Evolutionary conservation across 2,797 vertebrate species (phyloP), one percentile per base, ranked within the genome.

Genomic region (Tauraco hartlaubi): DNA sequence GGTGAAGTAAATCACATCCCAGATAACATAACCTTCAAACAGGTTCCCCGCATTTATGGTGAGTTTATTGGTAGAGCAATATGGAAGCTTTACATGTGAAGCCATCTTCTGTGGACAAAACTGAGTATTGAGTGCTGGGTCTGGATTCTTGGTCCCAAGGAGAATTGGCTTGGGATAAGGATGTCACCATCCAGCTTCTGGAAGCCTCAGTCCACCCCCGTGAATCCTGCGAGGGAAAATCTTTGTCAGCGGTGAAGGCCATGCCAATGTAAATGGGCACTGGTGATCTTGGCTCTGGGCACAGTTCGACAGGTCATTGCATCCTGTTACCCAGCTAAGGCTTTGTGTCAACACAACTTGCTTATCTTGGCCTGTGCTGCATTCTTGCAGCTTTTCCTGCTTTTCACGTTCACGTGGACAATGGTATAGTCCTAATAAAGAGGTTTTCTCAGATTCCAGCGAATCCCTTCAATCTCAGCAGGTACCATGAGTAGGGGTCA

Each of bases 331-430:
- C 48, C 48, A 75, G 54, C 67, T 19, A 28, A 71, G 46, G 48
- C 51, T 85, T 31, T 83, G 35, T 58, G 95, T 85, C 91, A 80
- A 84, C 79, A 68, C 52, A 17, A 25, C 14, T 9, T 86, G 90
- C 58, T 97, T 95, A 35, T n/a, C 73, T 95, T 96, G 95, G 94
- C 25, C 0, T 2, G 4, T 12, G 75, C 78, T 59, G 37, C 44
- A 3, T 29, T 88, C 76, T 55, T 55, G 43, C 35, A 61, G 78
- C 28, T 90, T 78, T 94, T 88, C 62, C 91, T 94, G 76, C 58
- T 78, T 58, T 54, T 61, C 43, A 5, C 2, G 3, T 55, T 68
- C 64, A 13, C 3, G 2, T 68, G 64, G 67, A 76, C 80, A 73
- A 23, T 54, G 29, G 21, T 22, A 25, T 4, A 28, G 28, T 51